Evolutionary conservation across 2,888 invertebrate species (phyloP).

Genomic region (Eueremaeus valkanovi): DNA sequence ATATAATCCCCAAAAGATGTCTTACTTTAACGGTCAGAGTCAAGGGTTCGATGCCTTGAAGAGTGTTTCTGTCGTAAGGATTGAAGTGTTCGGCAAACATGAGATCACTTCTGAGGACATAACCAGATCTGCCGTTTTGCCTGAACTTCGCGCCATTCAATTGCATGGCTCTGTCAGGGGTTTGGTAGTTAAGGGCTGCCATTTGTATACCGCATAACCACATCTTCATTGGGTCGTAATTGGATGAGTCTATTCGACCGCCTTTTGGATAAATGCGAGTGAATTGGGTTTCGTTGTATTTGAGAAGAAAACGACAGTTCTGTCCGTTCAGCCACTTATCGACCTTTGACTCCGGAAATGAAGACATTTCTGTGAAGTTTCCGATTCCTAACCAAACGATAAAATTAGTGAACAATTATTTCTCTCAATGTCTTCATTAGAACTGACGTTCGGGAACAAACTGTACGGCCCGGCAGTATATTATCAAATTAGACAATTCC

Average conservation of each 20-base stretch:
- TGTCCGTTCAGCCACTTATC: conserved; percentile 72
- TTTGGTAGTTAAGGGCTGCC: conserved; percentile 97
- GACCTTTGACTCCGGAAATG: conserved; percentile 92
- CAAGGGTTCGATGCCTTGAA: conserved; percentile 59
- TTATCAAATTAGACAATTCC: conserved; percentile 93
- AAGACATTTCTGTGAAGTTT: conserved; percentile 93
- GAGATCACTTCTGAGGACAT: conserved; percentile 80
- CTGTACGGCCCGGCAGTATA: conserved; percentile 86
- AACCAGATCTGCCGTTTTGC: conserved; percentile 89
- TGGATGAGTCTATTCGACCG: conserved; percentile 91
- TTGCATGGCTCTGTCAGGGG: conserved; percentile 91
- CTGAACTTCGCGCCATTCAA: conserved; percentile 87
- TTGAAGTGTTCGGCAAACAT: conserved; percentile 70
- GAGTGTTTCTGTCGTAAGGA: conserved; percentile 25
- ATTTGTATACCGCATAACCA: conserved; percentile 97
- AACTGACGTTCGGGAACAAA: conserved; percentile 60
- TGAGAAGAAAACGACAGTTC: conserved; percentile 47
- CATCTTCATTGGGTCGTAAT: conserved; percentile 88
- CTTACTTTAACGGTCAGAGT: conserved; percentile 57
- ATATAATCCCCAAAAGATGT: conserved; percentile 85
- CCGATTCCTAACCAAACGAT: conserved; percentile 44
- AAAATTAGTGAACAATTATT: background rate
- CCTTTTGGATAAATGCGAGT: conserved; percentile 88
- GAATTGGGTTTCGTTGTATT: conserved; percentile 62
- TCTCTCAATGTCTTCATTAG: background rate